Base-by-base conservation (phyloP, 2,888 invertebrate genomes). In the Dione vanillae region DNA sequence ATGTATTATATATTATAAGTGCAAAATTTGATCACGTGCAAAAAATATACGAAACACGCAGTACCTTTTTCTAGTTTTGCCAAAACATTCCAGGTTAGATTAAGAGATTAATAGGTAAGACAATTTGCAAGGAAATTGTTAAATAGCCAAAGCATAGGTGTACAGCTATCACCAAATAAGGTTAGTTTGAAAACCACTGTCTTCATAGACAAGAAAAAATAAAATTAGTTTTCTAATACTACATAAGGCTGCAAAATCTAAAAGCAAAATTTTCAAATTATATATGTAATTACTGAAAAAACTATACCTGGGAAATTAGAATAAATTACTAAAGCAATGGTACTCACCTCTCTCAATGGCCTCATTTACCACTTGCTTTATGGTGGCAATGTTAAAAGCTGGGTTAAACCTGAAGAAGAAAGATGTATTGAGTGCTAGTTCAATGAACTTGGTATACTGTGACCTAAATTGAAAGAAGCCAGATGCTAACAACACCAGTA, bases 341-440 rank as follows among this genome's bases (percentile, higher is more conserved):
- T 74, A 89, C 94, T 93, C 92, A 97, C 98, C 98, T 96, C 97
- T 95, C 93, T 98, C 98, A 78, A 98, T 97, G 77, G 98, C 98
- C 94, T 98, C 98, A 94, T 97, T 97, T 94, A 98, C 96, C 84
- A 97, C 98, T 95, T 98, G 98, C 85, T 97, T 97, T 92, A 98
- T 97, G 83, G 97, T 97, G 90, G 97, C 97, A 95, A 97, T 97
- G 89, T 97, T 97, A 94, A 97, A 97, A 83, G 97, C 96, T 90
- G 97, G 97, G 95, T 97, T 97, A 93, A 97, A 97, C 95, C 97
- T 97, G 94, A 74, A 94, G 93, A 85, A 85, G 90, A 83, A 79
- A 74, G 51, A 68, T 51, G 14, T 64, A 64, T 11, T 61, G 43
- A 61, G 16, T 35, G n/a, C 11, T 7, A 27, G 45, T 61, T 61